A percentile compares a stretch with the other conserved stretches of the same genome.
These are phyloP conservation scores for Xylota sylvarum DNA, from an alignment of 2,888 invertebrate species.

Conservation along the genomic window DNA sequence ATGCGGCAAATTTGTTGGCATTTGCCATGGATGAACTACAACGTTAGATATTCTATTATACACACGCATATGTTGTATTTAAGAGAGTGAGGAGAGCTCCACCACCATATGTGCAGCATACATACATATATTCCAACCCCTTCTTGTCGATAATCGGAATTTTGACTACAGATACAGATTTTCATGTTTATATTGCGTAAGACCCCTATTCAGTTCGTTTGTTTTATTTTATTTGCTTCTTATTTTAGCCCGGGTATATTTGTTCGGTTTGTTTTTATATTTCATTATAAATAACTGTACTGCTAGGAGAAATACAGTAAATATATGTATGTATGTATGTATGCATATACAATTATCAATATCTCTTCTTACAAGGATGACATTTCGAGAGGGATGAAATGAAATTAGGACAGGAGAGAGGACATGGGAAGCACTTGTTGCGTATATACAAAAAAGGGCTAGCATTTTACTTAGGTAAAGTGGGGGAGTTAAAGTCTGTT, in stretches of 20 bases:
- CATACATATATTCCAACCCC: background rate
- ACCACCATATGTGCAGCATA: slow-evolving; percentile 6
- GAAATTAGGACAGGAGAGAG: slow-evolving; percentile 45
- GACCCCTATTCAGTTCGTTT: background rate
- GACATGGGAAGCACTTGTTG: slow-evolving; percentile 31
- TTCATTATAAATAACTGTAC: background rate
- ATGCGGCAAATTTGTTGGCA: slow-evolving; percentile 22
- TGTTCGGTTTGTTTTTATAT: slow-evolving; percentile 8
- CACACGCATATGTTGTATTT: background rate
- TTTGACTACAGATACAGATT: background rate
- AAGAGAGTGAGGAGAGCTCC: background rate
- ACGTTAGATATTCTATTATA: background rate
- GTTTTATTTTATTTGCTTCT: slow-evolving; percentile 19
- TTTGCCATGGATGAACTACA: background rate
- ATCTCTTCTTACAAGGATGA: background rate
- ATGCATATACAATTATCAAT: background rate
- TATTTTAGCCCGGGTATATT: slow-evolving; percentile 30
- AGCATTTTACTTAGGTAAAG: background rate
- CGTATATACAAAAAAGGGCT: slow-evolving; percentile 10
- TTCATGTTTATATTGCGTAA: slow-evolving; percentile 50
- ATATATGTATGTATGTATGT: no score
- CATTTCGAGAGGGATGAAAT: slow-evolving; percentile 21
- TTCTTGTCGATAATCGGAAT: background rate
- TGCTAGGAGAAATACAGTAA: background rate
- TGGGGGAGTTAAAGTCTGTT: background rate